Base-by-base conservation (phyloP, 2,797 vertebrate genomes). In the Phrynocephalus vlangalii region DNA sequence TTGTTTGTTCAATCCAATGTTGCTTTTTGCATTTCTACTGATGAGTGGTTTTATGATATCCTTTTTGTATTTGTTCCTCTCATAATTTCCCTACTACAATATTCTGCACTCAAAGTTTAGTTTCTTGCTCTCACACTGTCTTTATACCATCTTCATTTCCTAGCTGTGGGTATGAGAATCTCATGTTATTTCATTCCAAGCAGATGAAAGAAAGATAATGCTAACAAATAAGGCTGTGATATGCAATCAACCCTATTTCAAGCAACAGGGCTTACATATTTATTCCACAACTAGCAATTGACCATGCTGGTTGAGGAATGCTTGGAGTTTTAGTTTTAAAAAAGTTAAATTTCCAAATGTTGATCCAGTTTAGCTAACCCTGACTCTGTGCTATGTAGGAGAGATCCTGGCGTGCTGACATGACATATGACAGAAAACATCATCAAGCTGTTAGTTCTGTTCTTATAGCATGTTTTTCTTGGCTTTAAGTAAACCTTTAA, bases 401-500 rank as follows among this genome's bases (percentile, higher is more conserved):
- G 44, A n/a, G 70, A 24, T 56, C 28, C 16, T 83, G 24, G 22
- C 82, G 48, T 72, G 82, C 4, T 72, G 24, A 52, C 28, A 83
- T 71, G 28, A 50, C 66, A 15, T 3, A 22, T 71, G 67, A 33
- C 22, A n/a, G 48, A 33, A 6, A 52, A 84, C 5, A 24, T 11
- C 11, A 38, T 11, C 30, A 18, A 22, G n/a, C 10, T 18, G 38
- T 86, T 52, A 7, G 18, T 5, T 48, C 1, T 70, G 68, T 30
- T 83, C 22, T 1, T 48, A 79, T 56, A 75, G 16, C 0, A 1
- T 18, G 18, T 1, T 18, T 68, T 86, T 71, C 8, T 0, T n/a
- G 85, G 30, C 84, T 79, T 77, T 0, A 3, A 33, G 26, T 68
- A 16, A 0, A 28, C 0, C 1, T 44, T 44, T 44, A 8, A n/a